Conservation (phyloP, 2,113 vertebrate species). For the Hippocampus comes region DNA sequence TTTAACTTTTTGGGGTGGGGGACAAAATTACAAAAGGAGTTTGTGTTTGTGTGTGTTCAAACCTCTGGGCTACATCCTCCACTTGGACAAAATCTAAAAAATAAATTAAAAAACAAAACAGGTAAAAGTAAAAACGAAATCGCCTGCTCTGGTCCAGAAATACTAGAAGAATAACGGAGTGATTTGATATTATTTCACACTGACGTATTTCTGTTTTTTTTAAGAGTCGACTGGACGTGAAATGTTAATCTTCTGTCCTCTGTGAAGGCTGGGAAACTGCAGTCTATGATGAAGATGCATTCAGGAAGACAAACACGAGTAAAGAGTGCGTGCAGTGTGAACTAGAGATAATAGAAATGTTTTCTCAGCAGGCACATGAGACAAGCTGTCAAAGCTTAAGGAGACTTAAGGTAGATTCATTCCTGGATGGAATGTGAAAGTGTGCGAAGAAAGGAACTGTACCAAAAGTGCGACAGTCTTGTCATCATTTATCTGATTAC, state of each 20-base stretch:
- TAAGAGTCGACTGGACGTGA: neutral
- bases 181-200: neutral
- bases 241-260: neutral
- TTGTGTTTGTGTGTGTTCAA: neutral
- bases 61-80: neutral
- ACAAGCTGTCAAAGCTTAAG: neutral
- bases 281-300: neutral
- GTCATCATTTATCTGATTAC: neutral
- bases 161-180: conserved; percentile 34
- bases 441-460: neutral
- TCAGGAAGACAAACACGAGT: neutral
- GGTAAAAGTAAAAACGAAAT: conserved; percentile 41
- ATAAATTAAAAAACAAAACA: conserved; percentile 10
- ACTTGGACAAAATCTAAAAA: conserved; percentile 24
- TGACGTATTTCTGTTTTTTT: neutral
- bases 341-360: conserved; percentile 8
- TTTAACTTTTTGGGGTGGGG: neutral
- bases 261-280: neutral
- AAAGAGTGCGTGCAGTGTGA: neutral
- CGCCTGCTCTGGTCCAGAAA: conserved; percentile 18
- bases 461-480: no score
- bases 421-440: neutral
- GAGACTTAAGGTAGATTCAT: neutral
- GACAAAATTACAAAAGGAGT: neutral
- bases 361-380: neutral